A percentile compares a stretch with the other conserved stretches of the same genome.
Conservation (phyloP, 2,797 vertebrate genomes). For the Lithobates pipiens region DNA sequence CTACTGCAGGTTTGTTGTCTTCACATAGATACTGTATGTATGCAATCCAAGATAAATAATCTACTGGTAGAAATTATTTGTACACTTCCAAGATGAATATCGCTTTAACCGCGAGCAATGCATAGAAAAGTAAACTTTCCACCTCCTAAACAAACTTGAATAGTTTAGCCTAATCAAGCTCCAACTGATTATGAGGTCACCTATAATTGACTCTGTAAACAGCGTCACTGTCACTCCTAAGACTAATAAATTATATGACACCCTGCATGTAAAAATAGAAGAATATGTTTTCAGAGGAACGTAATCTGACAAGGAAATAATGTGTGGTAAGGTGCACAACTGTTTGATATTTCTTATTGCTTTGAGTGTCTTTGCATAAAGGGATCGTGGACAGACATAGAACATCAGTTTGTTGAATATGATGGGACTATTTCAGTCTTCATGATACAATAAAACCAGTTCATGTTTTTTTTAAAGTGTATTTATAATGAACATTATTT, state of each 20-base stretch:
- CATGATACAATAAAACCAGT: too few species aligned
- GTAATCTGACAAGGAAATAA: not conserved
- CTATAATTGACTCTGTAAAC: conserved; percentile 29
- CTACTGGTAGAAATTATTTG: not conserved
- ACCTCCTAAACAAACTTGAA: conserved; percentile 49
- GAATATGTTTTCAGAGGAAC: not conserved
- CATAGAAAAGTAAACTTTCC: conserved; percentile 47
- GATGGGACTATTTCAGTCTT: too few species aligned
- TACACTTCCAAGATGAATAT: conserved; percentile 38
- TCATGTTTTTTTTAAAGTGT: too few species aligned
- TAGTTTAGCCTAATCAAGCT: conserved; percentile 46
- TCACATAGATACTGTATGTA: conserved; percentile 14
- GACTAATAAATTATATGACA: conserved; percentile 27
- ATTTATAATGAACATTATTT: too few species aligned
- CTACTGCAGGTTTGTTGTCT: not conserved
- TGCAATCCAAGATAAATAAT: conserved; percentile 48
- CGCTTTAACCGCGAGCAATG: not conserved
- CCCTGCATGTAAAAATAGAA: conserved; percentile 31
- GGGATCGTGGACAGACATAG: too few species aligned
- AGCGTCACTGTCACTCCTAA: conserved; percentile 17
- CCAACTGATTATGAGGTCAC: conserved; percentile 43
- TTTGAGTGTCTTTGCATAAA: too few species aligned
- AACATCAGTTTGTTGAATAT: too few species aligned
- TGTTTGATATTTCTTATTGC: too few species aligned
- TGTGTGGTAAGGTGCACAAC: not conserved